Base-by-base conservation (phyloP, 2,113 vertebrate genomes). In the Lates calcarifer region DNA sequence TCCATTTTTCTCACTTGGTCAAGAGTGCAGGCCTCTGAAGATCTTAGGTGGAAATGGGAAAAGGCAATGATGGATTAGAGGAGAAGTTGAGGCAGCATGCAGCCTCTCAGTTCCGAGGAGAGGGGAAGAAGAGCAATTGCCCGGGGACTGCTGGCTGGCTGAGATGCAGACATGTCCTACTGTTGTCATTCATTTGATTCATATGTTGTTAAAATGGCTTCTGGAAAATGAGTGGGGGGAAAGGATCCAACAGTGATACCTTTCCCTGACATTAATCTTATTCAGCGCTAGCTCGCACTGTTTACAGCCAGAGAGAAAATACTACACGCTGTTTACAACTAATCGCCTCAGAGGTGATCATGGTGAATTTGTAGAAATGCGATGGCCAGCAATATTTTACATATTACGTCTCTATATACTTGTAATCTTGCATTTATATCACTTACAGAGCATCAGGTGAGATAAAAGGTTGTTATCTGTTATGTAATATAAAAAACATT, bases 51-150 rank as follows among this genome's bases (percentile, higher is more conserved):
- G 78, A 87, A 90, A 91, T 90, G 47, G 80, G 67, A 87, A 89
- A 90, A 86, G 83, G 75, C 89, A 85, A 55, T 90, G 91, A 92
- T 88, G 84, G 91, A 94, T 94, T 90, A 84, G 53, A 76, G 66
- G 33, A 61, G 79, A 79, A 86, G 87, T 68, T 28, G 70, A 85
- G 64, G 81, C 84, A 84, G 84, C 84, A 10, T 62, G 78, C 66
- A 51, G 87, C 82, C 83, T 82, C 74, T 82, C 77, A 17, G 68
- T 68, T 64, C 1, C 13, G 61, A 74, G 29, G 45, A 68, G 29
- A 72, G 58, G 35, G 61, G 58, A 68, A 65, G 68, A 74, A 29
- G 87, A 87, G 69, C 15, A 57, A 88, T 86, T 73, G 77, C 74
- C 70, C 22, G 10, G 70, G 79, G 86, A 88, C 29, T 0, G 62